Percentiles rank a stretch among this genome's conserved stretches.
These are phyloP conservation scores for Hemithea aestivaria DNA, from an alignment of 2,888 invertebrate species.

Conservation along the genomic window DNA sequence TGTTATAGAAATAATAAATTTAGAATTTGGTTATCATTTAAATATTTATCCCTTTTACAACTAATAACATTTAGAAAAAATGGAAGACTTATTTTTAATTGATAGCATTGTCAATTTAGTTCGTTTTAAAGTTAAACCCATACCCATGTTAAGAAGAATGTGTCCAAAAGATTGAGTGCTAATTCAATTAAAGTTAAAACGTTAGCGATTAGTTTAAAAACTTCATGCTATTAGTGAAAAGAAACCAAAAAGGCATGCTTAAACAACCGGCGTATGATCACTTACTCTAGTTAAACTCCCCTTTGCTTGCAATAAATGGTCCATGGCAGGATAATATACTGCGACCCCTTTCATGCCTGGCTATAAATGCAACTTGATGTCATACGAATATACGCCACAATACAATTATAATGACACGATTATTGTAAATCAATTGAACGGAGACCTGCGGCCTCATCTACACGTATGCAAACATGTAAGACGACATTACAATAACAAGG, in stretches of 20 bases:
- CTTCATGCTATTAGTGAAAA: conserved; percentile 51
- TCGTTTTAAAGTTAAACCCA: no score
- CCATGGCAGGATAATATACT: conserved; percentile 17
- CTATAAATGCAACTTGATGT: conserved; percentile 31
- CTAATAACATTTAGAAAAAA: no score
- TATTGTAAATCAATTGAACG: no score
- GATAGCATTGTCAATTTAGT: no score
- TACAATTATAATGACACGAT: no score
- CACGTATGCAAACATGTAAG: not conserved
- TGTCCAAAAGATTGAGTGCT: not conserved
- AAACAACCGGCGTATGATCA: conserved; percentile 71
- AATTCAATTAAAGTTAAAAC: conserved; percentile 3
- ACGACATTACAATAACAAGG: conserved; percentile 14
- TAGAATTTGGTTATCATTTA: no score
- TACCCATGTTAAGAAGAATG: not conserved
- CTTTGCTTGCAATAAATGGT: conserved; percentile 34
- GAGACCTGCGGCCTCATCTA: no score
- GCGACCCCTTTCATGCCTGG: conserved; percentile 37
- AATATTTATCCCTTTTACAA: no score
- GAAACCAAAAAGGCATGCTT: conserved; percentile 40
- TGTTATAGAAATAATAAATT: no score
- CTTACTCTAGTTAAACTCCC: conserved; percentile 46
- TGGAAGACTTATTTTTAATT: no score
- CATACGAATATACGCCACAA: conserved; percentile 5
- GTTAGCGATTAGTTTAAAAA: conserved; percentile 7